phyloP scores from a whole-genome alignment of 1,140 invertebrate genomes.

The Euura lappo region DNA sequence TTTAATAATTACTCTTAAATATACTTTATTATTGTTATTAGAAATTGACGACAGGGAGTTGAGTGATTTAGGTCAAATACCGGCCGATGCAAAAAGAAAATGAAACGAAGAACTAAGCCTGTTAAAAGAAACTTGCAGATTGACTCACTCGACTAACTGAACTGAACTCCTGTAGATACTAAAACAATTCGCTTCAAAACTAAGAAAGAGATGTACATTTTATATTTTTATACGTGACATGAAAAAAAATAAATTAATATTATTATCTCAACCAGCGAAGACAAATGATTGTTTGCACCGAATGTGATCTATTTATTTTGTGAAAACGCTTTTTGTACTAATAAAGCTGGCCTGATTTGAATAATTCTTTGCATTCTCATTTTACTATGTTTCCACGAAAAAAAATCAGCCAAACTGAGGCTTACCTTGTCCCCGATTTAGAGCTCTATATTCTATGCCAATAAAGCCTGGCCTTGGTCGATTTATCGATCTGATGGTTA shows the following conservation, averaged over 20 bases:
- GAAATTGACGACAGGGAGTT: background rate
- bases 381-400: background rate
- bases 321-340: conserved; percentile 61
- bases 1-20: background rate
- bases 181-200: background rate
- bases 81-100: too few species aligned
- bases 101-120: background rate
- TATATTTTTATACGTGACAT: conserved; percentile 12
- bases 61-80: background rate
- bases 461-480: too few species aligned
- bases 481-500: too few species aligned
- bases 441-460: too few species aligned
- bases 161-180: background rate
- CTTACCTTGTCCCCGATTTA: background rate
- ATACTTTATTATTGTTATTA: background rate
- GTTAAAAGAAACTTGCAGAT: background rate
- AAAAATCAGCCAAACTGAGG: background rate
- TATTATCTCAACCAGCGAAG: conserved; percentile 1
- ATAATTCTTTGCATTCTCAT: conserved; percentile 17
- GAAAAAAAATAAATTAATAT: background rate
- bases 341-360: conserved; percentile 53
- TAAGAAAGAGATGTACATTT: conserved; percentile 9
- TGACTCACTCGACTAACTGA: background rate
- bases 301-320: conserved; percentile 61
- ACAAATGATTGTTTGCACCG: conserved; percentile 13